Conservation (phyloP, 2,797 vertebrate species). For the Liparis tanakae region DNA sequence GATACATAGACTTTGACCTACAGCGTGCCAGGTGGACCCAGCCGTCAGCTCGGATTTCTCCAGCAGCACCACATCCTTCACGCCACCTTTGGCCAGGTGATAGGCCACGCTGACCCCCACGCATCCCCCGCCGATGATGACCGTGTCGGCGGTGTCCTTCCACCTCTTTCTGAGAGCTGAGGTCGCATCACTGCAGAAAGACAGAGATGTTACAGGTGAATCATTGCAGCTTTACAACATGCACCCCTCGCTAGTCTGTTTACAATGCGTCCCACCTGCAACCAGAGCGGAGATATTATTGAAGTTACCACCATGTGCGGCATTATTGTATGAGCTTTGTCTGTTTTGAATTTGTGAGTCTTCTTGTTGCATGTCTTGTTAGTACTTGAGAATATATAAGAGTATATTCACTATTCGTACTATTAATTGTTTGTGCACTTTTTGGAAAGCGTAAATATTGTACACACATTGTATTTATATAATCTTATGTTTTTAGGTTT, state of each 20-base stretch:
- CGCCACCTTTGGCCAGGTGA: conserved; percentile 93
- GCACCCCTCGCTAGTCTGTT: neutral
- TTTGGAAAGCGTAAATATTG: no score
- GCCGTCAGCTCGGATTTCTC: conserved; percentile 98
- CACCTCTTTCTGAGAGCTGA: conserved; percentile 79
- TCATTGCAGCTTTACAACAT: neutral
- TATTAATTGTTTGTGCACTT: no score
- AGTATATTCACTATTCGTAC: no score
- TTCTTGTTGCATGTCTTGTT: no score
- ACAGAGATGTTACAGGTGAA: neutral
- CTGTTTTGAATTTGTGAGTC: no score
- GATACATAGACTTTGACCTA: conserved; percentile 72
- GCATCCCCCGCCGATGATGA: conserved; percentile 96
- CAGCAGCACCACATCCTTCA: conserved; percentile 94
- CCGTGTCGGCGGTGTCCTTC: conserved; percentile 92
- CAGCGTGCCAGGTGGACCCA: conserved; percentile 98
- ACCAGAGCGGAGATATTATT: neutral
- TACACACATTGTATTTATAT: no score
- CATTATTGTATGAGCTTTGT: neutral
- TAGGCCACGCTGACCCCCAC: conserved; percentile 94
- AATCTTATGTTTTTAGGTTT: no score
- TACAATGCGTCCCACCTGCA: neutral
- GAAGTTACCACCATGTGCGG: neutral
- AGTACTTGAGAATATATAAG: no score
- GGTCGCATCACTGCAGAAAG: conserved; percentile 46